These are phyloP conservation scores for Egretta garzetta DNA, from an alignment of 2,113 vertebrate genomes.

Conservation along the genomic window DNA sequence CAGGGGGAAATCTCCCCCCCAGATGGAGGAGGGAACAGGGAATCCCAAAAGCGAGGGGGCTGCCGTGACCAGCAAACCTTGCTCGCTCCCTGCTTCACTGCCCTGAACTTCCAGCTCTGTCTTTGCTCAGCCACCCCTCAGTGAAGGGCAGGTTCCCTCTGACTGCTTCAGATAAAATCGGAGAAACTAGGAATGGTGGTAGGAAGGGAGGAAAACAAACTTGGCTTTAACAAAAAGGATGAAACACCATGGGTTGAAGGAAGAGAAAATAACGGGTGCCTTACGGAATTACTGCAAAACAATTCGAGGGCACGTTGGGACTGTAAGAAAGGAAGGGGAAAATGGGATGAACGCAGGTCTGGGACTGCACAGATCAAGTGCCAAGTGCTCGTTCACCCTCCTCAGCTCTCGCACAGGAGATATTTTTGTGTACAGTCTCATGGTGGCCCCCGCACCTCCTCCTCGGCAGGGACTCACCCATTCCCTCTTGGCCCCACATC, in stretches of 20 bases:
- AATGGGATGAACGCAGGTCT: background rate
- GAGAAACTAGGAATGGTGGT: background rate
- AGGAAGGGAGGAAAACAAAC: background rate
- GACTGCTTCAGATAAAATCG: background rate
- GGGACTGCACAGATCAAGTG: background rate
- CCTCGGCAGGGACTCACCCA: rapidly evolving
- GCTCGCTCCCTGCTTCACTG: rapidly evolving
- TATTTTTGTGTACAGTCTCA: no score
- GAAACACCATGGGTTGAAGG: background rate
- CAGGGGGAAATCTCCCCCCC: background rate
- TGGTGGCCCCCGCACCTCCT: background rate
- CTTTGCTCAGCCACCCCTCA: background rate
- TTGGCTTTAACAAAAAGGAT: background rate
- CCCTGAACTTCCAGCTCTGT: rapidly evolving
- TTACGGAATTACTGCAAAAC: background rate
- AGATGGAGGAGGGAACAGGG: background rate
- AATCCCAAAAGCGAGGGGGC: background rate
- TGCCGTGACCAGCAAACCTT: rapidly evolving
- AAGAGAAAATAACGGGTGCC: background rate
- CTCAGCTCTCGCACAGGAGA: background rate
- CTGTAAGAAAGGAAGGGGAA: background rate
- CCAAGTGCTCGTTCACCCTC: rapidly evolving
- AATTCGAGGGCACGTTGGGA: rapidly evolving
- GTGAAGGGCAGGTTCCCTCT: background rate
- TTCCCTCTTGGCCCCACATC: background rate